These are phyloP conservation scores for Drosophila asahinai DNA, from an alignment of 1,140 invertebrate species.

Conservation along the genomic window DNA sequence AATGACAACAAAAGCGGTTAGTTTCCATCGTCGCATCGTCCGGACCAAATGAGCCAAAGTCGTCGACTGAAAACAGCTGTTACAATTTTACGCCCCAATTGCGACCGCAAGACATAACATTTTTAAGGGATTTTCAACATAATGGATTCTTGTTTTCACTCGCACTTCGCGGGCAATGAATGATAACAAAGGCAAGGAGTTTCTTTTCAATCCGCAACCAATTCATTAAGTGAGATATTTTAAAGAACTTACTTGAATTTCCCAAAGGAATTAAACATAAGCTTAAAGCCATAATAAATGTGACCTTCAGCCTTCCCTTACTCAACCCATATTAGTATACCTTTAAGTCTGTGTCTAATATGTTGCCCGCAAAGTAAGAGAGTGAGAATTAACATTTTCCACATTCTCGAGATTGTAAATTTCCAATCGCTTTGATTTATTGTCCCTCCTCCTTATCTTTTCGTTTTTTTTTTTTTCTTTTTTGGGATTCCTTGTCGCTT, in stretches of 20 bases:
- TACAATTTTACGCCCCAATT: slow-evolving; percentile 67
- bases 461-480: background rate
- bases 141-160: slow-evolving; percentile 33
- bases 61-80: slow-evolving; percentile 56
- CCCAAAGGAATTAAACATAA: background rate
- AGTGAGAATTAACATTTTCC: slow-evolving; percentile 21
- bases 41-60: slow-evolving; percentile 50
- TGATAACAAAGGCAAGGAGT: slow-evolving; percentile 6
- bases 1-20: slow-evolving; percentile 60
- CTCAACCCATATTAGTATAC: background rate
- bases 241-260: background rate
- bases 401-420: slow-evolving; percentile 34
- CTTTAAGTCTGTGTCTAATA: slow-evolving; percentile 7
- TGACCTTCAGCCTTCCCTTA: background rate
- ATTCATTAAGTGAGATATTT: background rate
- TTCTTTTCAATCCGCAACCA: background rate
- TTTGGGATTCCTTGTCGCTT: slow-evolving; percentile 1
- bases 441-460: slow-evolving; percentile 3
- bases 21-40: slow-evolving; percentile 51
- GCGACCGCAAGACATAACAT: slow-evolving; percentile 35
- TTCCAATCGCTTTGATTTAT: slow-evolving; percentile 49
- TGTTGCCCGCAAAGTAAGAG: background rate
- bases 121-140: slow-evolving; percentile 18
- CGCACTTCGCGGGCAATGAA: slow-evolving; percentile 6
- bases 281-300: too few relatives aligned